These are phyloP conservation scores for Eupeodes latifasciatus DNA, from an alignment of 2,888 invertebrate genomes.

Conservation along the genomic window DNA sequence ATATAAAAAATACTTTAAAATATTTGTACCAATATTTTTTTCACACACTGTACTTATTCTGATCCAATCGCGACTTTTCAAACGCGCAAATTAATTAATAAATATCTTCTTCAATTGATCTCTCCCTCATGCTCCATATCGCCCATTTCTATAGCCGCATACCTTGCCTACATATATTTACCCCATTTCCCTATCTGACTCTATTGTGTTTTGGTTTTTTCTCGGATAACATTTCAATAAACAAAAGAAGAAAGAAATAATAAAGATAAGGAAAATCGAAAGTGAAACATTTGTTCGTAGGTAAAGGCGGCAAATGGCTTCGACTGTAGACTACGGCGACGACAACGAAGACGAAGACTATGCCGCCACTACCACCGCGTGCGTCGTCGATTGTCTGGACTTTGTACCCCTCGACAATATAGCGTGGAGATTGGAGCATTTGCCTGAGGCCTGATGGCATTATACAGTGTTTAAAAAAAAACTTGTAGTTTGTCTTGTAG, in stretches of 20 bases:
- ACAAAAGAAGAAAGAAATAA: conserved; percentile 15
- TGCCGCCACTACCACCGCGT: background rate
- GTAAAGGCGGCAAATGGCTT: background rate
- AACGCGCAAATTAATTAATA: conserved; percentile 57
- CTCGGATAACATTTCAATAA: conserved; percentile 37
- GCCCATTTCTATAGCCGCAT: background rate
- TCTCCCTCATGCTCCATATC: conserved; percentile 27
- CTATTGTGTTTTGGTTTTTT: conserved; percentile 16
- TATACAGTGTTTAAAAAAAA: background rate
- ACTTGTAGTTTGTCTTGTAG: conserved; percentile 1
- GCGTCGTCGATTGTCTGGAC: conserved; percentile 20
- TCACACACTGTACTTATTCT: conserved; percentile 29
- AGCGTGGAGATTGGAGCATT: background rate
- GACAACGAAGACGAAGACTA: background rate
- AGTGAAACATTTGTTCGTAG: conserved; percentile 19
- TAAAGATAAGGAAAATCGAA: conserved; percentile 33
- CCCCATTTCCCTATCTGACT: conserved; percentile 8
- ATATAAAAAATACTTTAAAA: background rate
- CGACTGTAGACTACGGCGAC: no score
- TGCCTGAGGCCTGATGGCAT: background rate
- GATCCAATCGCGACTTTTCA: conserved; percentile 54
- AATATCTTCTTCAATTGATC: conserved; percentile 68
- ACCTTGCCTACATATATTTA: background rate
- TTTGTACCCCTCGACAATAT: conserved; percentile 36
- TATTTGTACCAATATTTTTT: background rate